These are phyloP conservation scores for Mastacembelus armatus DNA, from an alignment of 2,797 vertebrate genomes.

Conservation along the genomic window DNA sequence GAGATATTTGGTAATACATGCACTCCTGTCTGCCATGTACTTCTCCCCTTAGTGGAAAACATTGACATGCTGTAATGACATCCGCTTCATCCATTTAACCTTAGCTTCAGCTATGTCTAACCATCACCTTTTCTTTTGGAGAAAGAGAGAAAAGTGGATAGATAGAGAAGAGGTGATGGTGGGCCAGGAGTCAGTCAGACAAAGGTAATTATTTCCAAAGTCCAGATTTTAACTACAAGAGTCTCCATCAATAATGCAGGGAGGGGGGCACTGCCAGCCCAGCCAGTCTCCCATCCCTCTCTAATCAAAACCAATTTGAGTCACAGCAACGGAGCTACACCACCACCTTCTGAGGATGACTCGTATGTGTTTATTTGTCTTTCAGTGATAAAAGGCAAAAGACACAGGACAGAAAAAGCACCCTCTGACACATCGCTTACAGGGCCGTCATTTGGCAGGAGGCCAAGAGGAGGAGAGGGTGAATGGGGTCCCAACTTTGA, in stretches of 20 bases:
- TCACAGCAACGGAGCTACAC: slow-evolving; percentile 44
- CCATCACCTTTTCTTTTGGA: slow-evolving; percentile 17
- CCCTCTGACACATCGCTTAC: slow-evolving; percentile 43
- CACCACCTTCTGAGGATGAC: slow-evolving; percentile 27
- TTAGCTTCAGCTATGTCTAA: slow-evolving; percentile 25
- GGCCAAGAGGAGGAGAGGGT: slow-evolving; percentile 50
- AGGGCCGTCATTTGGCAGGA: slow-evolving; percentile 40
- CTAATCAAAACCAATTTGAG: slow-evolving; percentile 75
- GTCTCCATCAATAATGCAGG: slow-evolving; percentile 73
- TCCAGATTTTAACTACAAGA: slow-evolving; percentile 62
- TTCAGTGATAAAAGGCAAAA: slow-evolving; percentile 38
- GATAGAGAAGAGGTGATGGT: slow-evolving; percentile 6
- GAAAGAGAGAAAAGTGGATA: neutral
- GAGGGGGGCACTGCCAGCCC: slow-evolving; percentile 34
- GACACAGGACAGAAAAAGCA: slow-evolving; percentile 12
- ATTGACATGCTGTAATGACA: slow-evolving; percentile 51
- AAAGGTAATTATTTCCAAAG: slow-evolving; percentile 64
- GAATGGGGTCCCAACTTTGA: slow-evolving; percentile 46
- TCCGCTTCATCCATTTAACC: slow-evolving; percentile 41
- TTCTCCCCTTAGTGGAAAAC: slow-evolving; percentile 58
- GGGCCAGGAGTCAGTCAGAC: slow-evolving; percentile 31
- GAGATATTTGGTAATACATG: slow-evolving; percentile 47
- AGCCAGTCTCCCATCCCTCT: slow-evolving; percentile 35
- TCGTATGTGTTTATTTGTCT: slow-evolving; percentile 44
- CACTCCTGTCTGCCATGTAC: slow-evolving; percentile 41